These are phyloP conservation scores for Sparus aurata DNA, from an alignment of 2,797 vertebrate species.

Conservation along the genomic window DNA sequence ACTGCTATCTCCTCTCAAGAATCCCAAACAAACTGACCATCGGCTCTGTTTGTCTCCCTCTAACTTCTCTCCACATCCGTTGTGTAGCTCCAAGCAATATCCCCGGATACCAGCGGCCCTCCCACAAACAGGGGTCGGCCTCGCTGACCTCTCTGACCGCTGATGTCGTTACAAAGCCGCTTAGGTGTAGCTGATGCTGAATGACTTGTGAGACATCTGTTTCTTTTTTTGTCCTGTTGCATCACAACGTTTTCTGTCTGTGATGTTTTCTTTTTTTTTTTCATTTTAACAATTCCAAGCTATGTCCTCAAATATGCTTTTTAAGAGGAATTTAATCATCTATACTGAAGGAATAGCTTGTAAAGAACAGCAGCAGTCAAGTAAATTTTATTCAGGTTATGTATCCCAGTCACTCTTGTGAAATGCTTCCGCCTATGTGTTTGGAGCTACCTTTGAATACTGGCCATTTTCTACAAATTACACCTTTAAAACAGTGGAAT, in stretches of 20 bases:
- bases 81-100: constrained; percentile 57
- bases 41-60: constrained; percentile 72
- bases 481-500: neutral
- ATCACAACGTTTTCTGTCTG: neutral
- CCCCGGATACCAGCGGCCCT: constrained; percentile 58
- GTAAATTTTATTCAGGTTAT: too few species aligned
- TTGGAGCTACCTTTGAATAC: too few species aligned
- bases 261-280: neutral
- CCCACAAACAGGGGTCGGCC: constrained; percentile 50
- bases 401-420: too few species aligned
- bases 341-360: neutral
- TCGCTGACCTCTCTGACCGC: constrained; percentile 54
- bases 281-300: neutral
- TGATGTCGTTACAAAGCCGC: constrained; percentile 39
- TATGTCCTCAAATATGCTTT: neutral
- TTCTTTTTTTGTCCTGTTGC: neutral
- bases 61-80: constrained; percentile 60
- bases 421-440: too few species aligned
- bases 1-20: constrained; percentile 80
- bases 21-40: constrained; percentile 82
- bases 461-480: too few species aligned
- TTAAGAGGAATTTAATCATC: neutral
- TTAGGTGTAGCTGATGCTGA: constrained; percentile 28
- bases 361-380: too few species aligned
- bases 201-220: constrained; percentile 31